phyloP scores from a whole-genome alignment of 2,888 invertebrate genomes.

The Eupithecia inturbata region DNA sequence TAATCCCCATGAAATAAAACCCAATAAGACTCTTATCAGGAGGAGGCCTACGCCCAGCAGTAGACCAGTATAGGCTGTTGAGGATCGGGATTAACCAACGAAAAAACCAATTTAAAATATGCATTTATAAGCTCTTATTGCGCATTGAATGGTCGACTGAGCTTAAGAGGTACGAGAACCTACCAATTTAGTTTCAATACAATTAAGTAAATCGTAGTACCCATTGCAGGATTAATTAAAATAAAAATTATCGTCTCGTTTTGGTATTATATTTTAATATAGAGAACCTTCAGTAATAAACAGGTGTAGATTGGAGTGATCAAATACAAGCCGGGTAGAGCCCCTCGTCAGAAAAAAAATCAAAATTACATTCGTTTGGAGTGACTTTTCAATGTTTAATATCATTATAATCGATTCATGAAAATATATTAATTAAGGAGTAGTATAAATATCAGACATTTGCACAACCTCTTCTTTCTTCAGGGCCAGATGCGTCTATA shows the following conservation, averaged over 20 bases:
- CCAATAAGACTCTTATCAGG: too few relatives aligned
- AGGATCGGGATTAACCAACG: conserved; percentile 10
- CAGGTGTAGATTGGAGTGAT: not conserved
- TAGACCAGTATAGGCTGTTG: too few relatives aligned
- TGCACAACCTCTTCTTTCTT: too few relatives aligned
- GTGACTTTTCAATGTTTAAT: not conserved
- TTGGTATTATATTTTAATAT: not conserved
- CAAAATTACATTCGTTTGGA: not conserved
- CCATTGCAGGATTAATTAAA: not conserved
- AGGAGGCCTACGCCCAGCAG: too few relatives aligned
- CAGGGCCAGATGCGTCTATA: too few relatives aligned
- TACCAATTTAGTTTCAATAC: conserved; percentile 10
- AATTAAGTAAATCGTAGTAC: not conserved
- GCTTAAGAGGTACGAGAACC: not conserved
- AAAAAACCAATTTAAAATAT: conserved; percentile 14
- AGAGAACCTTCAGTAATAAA: not conserved
- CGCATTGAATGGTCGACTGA: conserved; percentile 10
- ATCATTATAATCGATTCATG: too few relatives aligned
- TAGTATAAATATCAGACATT: too few relatives aligned
- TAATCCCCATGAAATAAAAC: too few relatives aligned
- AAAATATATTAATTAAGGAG: too few relatives aligned
- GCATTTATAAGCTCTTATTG: conserved; percentile 14
- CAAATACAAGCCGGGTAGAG: not conserved
- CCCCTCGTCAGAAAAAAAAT: not conserved
- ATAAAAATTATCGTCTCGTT: not conserved